These are phyloP conservation scores for Enteromius paludinosus DNA, from an alignment of 2,797 vertebrate genomes.

Conservation along the genomic window DNA sequence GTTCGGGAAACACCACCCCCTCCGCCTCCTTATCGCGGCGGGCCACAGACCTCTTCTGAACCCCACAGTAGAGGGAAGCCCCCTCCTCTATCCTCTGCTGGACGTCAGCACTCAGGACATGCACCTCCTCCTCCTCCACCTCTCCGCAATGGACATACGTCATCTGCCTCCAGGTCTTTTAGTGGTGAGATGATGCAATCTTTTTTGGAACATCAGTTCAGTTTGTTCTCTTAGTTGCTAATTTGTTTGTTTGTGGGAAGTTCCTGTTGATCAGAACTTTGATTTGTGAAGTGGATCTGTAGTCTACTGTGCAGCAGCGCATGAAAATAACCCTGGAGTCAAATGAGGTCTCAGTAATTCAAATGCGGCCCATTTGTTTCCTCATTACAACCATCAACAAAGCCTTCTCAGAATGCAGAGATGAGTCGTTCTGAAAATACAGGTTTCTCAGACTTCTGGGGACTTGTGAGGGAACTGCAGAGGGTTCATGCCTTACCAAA, in stretches of 20 bases:
- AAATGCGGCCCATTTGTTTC: conserved; percentile 57
- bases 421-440: conserved; percentile 7
- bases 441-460: background rate
- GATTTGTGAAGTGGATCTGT: background rate
- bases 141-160: conserved; percentile 88
- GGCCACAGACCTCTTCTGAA: conserved; percentile 67
- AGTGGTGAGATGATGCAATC: conserved; percentile 77
- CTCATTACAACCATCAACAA: conserved; percentile 50
- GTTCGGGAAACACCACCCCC: conserved; percentile 85
- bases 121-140: conserved; percentile 90
- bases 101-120: conserved; percentile 81
- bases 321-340: conserved; percentile 60
- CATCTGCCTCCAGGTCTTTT: conserved; percentile 79
- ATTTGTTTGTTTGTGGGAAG: conserved; percentile 14
- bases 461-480: background rate
- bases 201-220: background rate
- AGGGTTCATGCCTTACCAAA: background rate
- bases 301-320: conserved; percentile 13
- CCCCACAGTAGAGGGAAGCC: conserved; percentile 78
- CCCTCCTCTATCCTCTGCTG: conserved; percentile 80
- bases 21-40: conserved; percentile 84
- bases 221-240: background rate
- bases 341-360: conserved; percentile 64
- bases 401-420: conserved; percentile 37
- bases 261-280: background rate